phyloP scores from a whole-genome alignment of 2,888 invertebrate species.

The Eilema sororculum region DNA sequence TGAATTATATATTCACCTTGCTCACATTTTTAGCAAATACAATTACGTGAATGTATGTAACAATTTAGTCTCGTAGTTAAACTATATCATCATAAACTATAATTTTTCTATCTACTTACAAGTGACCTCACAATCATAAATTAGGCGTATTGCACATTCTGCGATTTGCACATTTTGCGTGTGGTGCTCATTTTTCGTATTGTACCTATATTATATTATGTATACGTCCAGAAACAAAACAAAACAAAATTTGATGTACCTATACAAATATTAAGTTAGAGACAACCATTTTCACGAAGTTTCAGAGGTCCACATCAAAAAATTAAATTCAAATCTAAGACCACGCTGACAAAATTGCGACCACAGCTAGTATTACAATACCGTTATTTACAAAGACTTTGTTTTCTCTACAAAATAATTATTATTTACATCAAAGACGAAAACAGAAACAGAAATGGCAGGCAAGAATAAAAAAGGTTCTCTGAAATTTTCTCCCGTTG shows the following conservation, averaged over 20 bases:
- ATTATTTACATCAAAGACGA: constrained; percentile 11
- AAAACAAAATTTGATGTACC: too few relatives aligned
- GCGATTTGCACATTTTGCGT: too few relatives aligned
- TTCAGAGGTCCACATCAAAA: too few relatives aligned
- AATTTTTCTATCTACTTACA: too few relatives aligned
- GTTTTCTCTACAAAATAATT: neutral
- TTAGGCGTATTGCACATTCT: too few relatives aligned
- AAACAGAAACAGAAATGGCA: constrained; percentile 9
- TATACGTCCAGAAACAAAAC: too few relatives aligned
- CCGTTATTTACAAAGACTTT: neutral
- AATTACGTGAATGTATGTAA: neutral
- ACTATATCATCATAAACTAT: neutral
- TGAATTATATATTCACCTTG: neutral
- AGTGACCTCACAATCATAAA: too few relatives aligned
- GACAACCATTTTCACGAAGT: too few relatives aligned
- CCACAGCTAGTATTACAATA: neutral
- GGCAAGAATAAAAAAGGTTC: constrained; percentile 3
- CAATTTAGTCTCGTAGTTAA: neutral
- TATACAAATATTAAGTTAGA: too few relatives aligned
- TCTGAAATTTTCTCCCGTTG: constrained; percentile 5
- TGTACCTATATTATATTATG: too few relatives aligned
- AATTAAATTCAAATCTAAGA: too few relatives aligned
- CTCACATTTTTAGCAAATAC: neutral
- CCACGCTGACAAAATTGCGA: neutral
- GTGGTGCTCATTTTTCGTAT: too few relatives aligned